Evolutionary conservation across 2,888 invertebrate species (phyloP).

Genomic region (Dasypogon diadema): DNA sequence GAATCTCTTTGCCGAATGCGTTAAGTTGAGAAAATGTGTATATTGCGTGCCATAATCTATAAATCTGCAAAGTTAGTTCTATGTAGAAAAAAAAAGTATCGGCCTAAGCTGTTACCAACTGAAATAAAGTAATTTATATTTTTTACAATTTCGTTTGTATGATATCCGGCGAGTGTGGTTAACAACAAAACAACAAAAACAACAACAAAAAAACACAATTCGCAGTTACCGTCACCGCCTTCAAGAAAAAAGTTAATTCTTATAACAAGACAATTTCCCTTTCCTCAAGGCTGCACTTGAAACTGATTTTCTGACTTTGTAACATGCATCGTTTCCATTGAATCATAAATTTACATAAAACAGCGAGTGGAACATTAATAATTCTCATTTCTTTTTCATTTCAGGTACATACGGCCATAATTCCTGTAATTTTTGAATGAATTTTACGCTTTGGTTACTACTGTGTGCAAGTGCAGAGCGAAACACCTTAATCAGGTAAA

Average conservation of each 20-base stretch:
- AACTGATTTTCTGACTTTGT: not conserved
- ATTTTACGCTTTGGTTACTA: not conserved
- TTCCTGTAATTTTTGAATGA: not conserved
- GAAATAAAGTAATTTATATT: too few species aligned
- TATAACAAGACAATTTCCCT: not conserved
- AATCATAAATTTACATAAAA: slow-evolving; percentile 7
- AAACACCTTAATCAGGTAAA: not conserved
- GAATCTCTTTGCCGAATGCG: too few species aligned
- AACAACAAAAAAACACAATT: too few species aligned
- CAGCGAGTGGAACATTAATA: not conserved
- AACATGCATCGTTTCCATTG: not conserved
- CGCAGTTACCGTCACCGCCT: too few species aligned
- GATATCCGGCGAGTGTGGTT: too few species aligned
- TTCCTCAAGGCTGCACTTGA: slow-evolving; percentile 8
- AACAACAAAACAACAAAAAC: too few species aligned
- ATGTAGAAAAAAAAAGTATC: too few species aligned
- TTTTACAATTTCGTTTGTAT: too few species aligned
- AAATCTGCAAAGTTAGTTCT: too few species aligned
- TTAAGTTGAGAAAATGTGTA: too few species aligned
- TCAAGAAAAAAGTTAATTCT: slow-evolving; percentile 3
- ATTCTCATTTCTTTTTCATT: slow-evolving; percentile 7
- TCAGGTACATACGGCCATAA: not conserved
- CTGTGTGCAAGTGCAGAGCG: not conserved
- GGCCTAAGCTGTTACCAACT: too few species aligned
- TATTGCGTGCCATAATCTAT: too few species aligned